Evolutionary conservation across 2,888 invertebrate species (phyloP).

Genomic region (Stratiomys singularior): DNA sequence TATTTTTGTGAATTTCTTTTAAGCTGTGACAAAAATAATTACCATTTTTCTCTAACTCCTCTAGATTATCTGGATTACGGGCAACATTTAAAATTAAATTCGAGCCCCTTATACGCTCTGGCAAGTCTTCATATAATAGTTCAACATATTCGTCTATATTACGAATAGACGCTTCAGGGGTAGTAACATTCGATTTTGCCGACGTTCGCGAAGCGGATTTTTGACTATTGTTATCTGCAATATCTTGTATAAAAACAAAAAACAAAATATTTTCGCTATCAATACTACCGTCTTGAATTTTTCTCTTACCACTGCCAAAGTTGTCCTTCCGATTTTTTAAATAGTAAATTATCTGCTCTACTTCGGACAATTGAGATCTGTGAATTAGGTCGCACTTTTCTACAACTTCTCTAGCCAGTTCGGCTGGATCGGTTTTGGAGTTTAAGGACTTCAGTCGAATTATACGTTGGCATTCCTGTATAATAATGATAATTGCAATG

Average conservation of each 20-base stretch:
- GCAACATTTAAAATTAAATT: conserved; percentile 91
- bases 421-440: conserved; percentile 80
- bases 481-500: too few relatives aligned
- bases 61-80: conserved; percentile 92
- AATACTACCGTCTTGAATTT: conserved; percentile 30
- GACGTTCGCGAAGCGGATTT: conserved; percentile 56
- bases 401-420: conserved; percentile 84
- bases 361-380: conserved; percentile 81
- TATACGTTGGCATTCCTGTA: conserved; percentile 81
- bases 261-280: neutral
- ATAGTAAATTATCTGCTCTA: conserved; percentile 88
- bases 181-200: conserved; percentile 64
- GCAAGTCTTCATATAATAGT: conserved; percentile 92
- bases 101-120: conserved; percentile 93
- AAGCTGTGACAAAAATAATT: conserved; percentile 53
- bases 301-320: conserved; percentile 58
- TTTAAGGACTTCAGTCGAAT: conserved; percentile 84
- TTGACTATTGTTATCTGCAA: conserved; percentile 61
- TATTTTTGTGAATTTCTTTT: neutral
- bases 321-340: conserved; percentile 80
- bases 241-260: conserved; percentile 54
- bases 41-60: conserved; percentile 95
- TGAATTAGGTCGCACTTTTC: conserved; percentile 88
- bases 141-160: conserved; percentile 95
- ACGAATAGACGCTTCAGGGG: conserved; percentile 77